A percentile compares a stretch with the other conserved stretches of the same genome.
Evolutionary conservation across 1,140 invertebrate species (phyloP).

Genomic region (Plectrocnemia conspersa): DNA sequence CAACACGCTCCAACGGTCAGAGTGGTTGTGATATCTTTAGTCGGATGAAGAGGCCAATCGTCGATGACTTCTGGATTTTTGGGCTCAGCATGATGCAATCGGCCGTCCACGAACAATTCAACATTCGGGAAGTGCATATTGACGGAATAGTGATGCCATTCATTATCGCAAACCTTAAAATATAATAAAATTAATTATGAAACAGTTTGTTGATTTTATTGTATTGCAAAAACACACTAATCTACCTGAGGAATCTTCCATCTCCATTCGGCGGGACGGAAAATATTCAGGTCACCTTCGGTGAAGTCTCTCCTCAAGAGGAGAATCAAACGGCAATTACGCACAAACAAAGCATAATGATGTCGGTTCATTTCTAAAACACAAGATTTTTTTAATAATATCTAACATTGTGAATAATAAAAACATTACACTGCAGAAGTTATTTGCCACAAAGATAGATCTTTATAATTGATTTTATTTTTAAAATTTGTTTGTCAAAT

Average conservation of each 20-base stretch:
- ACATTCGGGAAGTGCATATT: constrained; percentile 88
- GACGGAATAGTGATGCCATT: constrained; percentile 98
- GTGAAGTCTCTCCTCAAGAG: constrained; percentile 88
- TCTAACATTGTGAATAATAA: too few species aligned
- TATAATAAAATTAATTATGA: neutral
- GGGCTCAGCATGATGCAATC: constrained; percentile 70
- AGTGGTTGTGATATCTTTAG: constrained; percentile 89
- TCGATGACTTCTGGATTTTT: constrained; percentile 96
- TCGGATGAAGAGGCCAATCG: constrained; percentile 98
- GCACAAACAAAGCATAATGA: constrained; percentile 94
- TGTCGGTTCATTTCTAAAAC: constrained; percentile 93
- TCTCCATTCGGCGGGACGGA: constrained; percentile 96
- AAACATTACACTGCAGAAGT: too few species aligned
- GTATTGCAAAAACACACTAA: neutral
- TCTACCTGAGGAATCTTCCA: constrained; percentile 80
- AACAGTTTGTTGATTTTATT: neutral
- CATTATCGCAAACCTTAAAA: constrained; percentile 84
- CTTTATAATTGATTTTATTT: too few species aligned
- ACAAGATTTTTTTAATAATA: too few species aligned
- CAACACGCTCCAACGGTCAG: constrained; percentile 94
- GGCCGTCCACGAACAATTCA: constrained; percentile 85
- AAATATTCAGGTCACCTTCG: constrained; percentile 89
- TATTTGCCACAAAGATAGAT: too few species aligned
- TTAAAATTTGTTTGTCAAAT: too few species aligned
- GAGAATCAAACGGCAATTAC: constrained; percentile 93